Percentiles rank a stretch among this genome's conserved stretches.
Conservation (phyloP, 2,888 invertebrate species). For the Aethes cnicana region DNA sequence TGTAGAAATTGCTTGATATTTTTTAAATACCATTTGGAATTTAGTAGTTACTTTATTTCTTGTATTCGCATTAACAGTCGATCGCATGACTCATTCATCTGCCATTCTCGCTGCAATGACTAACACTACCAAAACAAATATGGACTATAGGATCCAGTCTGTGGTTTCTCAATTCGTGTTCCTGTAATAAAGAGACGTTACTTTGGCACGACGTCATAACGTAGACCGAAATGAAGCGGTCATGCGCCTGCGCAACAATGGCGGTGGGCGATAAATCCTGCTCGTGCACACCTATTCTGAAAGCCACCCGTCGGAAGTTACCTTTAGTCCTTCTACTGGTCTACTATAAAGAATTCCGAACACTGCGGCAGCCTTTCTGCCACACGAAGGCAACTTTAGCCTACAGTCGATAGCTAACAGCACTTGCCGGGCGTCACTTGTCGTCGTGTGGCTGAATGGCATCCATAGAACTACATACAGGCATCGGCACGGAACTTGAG, state of each 20-base stretch:
- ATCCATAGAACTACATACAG: too few species aligned
- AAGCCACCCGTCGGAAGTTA: neutral
- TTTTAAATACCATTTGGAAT: too few species aligned
- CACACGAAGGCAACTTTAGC: too few species aligned
- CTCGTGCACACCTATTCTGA: constrained; percentile 38
- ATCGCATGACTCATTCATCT: neutral
- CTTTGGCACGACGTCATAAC: constrained; percentile 44
- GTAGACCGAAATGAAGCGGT: constrained; percentile 51
- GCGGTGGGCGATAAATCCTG: constrained; percentile 50
- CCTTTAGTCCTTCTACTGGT: neutral
- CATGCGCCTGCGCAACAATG: constrained; percentile 46
- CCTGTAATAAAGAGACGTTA: neutral
- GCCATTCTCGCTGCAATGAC: neutral
- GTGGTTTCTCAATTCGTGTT: neutral
- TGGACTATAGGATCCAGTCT: neutral
- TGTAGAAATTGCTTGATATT: too few species aligned
- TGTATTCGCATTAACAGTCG: neutral
- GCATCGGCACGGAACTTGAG: too few species aligned
- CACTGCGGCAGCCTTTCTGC: too few species aligned
- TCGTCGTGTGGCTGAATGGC: too few species aligned
- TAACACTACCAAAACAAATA: neutral
- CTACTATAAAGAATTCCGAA: neutral
- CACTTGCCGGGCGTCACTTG: too few species aligned
- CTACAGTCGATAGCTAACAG: too few species aligned
- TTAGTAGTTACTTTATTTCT: too few species aligned